Evolutionary conservation across 2,113 vertebrate genomes (phyloP), one percentile per base, ranked within the genome.

Genomic region (Echinops telfairi): DNA sequence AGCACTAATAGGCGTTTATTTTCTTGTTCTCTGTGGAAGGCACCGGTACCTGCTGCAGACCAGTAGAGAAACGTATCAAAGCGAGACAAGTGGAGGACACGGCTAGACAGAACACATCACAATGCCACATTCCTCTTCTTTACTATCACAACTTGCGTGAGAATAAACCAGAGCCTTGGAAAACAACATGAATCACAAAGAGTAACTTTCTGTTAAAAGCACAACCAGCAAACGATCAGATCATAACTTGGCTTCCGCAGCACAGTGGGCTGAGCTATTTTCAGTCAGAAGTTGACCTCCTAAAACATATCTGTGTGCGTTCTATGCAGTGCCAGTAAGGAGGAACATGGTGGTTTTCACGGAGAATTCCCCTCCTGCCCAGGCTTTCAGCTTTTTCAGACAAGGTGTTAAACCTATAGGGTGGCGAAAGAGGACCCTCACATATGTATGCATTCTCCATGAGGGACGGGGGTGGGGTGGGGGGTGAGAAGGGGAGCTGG

Each of bases 161-260:
- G 89, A 89, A 91, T 57, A 88, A 85, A 68, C n/a, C 73, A 43
- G 60, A 92, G 83, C 25, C 57, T 66, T 94, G 60, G 64, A 71
- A 93, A 89, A 94, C 38, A 87, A 75, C 95, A 73, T 70, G 29
- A 80, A 40, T 36, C 38, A 83, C 57, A 92, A 66, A 95, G 17
- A 40, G 57, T 66, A 84, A 47, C 68, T 83, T 92, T 73, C 20
- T 40, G 79, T 40, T 92, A 66, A 89, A 94, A 83, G 73, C 57
- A 36, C 38, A 77, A 8, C 6, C 47, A 14, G 58, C 38, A 58
- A 94, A 82, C 47, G 43, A 89, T 68, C 25, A 27, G 20, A 91
- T 38, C 38, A 83, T 87, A 92, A 95, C 70, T 31, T 29, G 36
- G 47, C 81, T 95, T 89, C 70, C 91, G 88, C 76, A 81, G 79